These are phyloP conservation scores for Zaprionus capensis DNA, from an alignment of 1,140 invertebrate species.

Conservation along the genomic window DNA sequence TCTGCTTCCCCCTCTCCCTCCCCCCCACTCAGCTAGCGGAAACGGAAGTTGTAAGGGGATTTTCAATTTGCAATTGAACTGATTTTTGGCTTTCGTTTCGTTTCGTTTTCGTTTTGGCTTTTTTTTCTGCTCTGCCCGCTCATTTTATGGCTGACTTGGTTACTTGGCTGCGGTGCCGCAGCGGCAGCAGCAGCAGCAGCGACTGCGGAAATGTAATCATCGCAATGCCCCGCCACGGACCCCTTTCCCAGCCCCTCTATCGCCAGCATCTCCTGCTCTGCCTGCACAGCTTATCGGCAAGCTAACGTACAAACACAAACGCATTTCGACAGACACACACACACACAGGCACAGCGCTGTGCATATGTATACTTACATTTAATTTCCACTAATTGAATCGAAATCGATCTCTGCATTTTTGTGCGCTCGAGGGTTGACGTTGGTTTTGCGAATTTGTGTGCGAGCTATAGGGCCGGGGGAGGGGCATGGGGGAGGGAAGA, in stretches of 20 bases:
- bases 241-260: neutral
- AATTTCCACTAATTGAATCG: slow-evolving; percentile 83
- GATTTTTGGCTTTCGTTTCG: slow-evolving; percentile 71
- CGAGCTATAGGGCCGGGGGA: neutral
- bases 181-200: neutral
- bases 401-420: slow-evolving; percentile 76
- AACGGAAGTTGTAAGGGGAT: slow-evolving; percentile 82
- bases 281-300: slow-evolving; percentile 45
- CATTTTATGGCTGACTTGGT: slow-evolving; percentile 81
- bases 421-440: slow-evolving; percentile 54
- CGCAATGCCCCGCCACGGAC: slow-evolving; percentile 49
- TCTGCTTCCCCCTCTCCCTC: neutral
- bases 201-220: slow-evolving; percentile 79
- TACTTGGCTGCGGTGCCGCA: slow-evolving; percentile 53
- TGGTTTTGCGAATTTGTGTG: slow-evolving; percentile 47
- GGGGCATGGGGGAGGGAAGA: neutral
- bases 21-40: slow-evolving; percentile 52
- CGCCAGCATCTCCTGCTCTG: neutral
- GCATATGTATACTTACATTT: slow-evolving; percentile 71
- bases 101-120: slow-evolving; percentile 17
- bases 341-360: slow-evolving; percentile 9
- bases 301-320: slow-evolving; percentile 48
- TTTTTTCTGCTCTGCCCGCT: slow-evolving; percentile 50
- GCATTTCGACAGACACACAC: slow-evolving; percentile 20
- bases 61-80: slow-evolving; percentile 83